These are phyloP conservation scores for Bergia puertoricense DNA, from an alignment of 92 coral and sea anemone species.

Conservation along the genomic window DNA sequence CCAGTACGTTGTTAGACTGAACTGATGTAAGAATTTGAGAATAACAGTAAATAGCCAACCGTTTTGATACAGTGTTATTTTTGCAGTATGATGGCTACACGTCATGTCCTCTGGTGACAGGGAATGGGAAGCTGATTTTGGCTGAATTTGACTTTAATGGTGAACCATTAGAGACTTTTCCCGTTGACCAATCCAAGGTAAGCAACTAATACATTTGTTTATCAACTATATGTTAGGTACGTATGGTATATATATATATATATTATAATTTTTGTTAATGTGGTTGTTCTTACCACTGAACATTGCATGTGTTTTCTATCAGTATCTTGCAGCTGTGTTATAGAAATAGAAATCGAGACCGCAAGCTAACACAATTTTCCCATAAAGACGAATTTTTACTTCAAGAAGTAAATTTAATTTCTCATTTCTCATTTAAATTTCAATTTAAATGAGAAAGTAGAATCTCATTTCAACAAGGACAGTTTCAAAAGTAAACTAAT, in stretches of 20 bases:
- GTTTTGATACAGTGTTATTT: not conserved
- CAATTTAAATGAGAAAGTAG: too few species aligned
- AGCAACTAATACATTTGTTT: not conserved
- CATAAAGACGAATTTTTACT: too few species aligned
- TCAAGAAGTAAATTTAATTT: too few species aligned
- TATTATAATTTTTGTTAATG: not conserved
- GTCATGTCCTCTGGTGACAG: conserved; percentile 95
- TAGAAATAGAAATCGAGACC: too few species aligned
- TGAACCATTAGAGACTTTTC: conserved; percentile 94
- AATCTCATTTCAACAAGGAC: too few species aligned
- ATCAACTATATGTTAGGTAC: not conserved
- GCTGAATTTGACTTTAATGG: conserved; percentile 99
- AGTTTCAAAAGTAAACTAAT: too few species aligned
- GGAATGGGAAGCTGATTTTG: conserved; percentile 83
- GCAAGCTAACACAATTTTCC: too few species aligned
- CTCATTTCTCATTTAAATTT: too few species aligned
- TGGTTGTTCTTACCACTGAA: not conserved
- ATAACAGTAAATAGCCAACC: not conserved
- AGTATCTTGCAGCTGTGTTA: too few species aligned
- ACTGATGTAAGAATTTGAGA: too few species aligned
- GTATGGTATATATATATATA: not conserved
- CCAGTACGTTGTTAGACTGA: too few species aligned
- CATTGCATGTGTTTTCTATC: too few species aligned
- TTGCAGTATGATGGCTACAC: conserved; percentile 98
- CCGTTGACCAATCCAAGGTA: conserved; percentile 96